phyloP scores from a whole-genome alignment of 1,140 invertebrate species.

The Platyura marginata region DNA sequence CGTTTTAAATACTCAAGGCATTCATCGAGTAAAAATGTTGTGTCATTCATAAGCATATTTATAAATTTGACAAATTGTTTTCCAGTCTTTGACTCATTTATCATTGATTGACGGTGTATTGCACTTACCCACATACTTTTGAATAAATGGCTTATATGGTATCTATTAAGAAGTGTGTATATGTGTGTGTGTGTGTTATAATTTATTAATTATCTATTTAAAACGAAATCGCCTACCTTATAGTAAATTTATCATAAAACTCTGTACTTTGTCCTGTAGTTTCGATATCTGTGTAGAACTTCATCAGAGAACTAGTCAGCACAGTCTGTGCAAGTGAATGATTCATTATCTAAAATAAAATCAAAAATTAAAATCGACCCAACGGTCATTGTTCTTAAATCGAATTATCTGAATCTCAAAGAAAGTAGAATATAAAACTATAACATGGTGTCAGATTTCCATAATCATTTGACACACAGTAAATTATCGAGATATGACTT shows the following conservation, averaged over 20 bases:
- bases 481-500: too few species aligned
- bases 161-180: conserved; percentile 26
- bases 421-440: too few species aligned
- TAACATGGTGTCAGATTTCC: too few species aligned
- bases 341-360: conserved; percentile 44
- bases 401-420: too few species aligned
- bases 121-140: conserved; percentile 70
- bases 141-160: conserved; percentile 92
- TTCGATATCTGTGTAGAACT: conserved; percentile 97
- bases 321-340: conserved; percentile 68
- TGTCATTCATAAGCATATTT: conserved; percentile 99
- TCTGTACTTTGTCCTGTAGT: conserved; percentile 92
- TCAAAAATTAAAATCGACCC: too few species aligned
- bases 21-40: conserved; percentile 92
- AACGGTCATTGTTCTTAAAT: too few species aligned
- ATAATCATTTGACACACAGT: too few species aligned
- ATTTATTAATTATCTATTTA: too few species aligned
- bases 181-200: too few species aligned
- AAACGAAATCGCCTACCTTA: conserved; percentile 50
- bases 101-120: conserved; percentile 44
- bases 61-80: conserved; percentile 95
- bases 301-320: conserved; percentile 81
- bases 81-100: conserved; percentile 64
- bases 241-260: conserved; percentile 98
- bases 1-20: conserved; percentile 85